These are phyloP conservation scores for Apaloderma vittatum DNA, from an alignment of 2,113 vertebrate species.

Conservation along the genomic window DNA sequence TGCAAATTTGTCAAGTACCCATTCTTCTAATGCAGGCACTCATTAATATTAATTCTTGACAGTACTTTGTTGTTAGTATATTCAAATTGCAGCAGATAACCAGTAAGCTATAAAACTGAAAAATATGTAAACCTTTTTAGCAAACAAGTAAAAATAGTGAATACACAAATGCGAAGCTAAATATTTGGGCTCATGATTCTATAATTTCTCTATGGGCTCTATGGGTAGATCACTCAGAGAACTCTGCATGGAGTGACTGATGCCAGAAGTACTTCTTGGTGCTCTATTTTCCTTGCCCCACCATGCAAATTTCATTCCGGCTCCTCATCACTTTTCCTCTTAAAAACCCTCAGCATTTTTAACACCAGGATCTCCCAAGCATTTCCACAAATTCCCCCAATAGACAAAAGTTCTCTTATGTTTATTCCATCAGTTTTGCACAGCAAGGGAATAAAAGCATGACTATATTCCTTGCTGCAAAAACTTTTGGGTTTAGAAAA, in stretches of 20 bases:
- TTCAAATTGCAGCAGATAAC: background rate
- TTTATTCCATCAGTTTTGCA: background rate
- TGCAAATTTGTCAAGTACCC: background rate
- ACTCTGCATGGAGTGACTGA: background rate
- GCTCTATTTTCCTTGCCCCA: background rate
- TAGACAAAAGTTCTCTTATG: background rate
- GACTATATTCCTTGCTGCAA: background rate
- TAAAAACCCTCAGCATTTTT: background rate
- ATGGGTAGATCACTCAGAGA: background rate
- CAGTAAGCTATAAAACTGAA: background rate
- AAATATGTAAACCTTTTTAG: background rate
- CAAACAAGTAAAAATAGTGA: background rate
- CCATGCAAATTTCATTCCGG: background rate
- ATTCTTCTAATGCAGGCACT: background rate
- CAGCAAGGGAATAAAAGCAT: background rate
- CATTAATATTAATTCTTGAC: background rate
- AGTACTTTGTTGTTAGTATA: background rate
- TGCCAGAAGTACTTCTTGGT: background rate
- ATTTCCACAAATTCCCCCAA: background rate
- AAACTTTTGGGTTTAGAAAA: background rate
- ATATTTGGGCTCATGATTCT: background rate
- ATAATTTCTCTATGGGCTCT: background rate
- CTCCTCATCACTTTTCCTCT: background rate
- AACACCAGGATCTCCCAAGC: background rate
- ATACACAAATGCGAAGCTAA: background rate